phyloP scores from a whole-genome alignment of 2,113 vertebrate genomes.

The Bambusicola thoracicus region DNA sequence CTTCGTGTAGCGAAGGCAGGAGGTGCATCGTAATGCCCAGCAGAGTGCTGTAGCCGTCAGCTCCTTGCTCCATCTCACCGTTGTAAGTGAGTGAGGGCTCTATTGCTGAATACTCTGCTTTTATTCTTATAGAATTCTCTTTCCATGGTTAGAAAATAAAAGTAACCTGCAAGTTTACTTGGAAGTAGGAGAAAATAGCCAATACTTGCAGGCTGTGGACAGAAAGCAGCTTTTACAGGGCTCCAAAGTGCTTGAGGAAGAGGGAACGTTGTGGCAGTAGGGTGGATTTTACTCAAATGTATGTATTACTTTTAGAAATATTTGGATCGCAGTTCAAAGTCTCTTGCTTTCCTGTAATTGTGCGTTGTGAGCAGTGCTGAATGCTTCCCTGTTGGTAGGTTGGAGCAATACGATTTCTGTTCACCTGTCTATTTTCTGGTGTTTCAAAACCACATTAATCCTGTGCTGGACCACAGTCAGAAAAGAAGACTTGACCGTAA shows the following conservation, averaged over 20 bases:
- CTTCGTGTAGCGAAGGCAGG: neutral
- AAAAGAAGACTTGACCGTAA: neutral
- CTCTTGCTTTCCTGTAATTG: neutral
- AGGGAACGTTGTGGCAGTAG: neutral
- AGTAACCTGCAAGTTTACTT: neutral
- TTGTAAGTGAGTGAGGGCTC: neutral
- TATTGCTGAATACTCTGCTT: neutral
- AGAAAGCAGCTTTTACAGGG: neutral
- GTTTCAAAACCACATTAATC: neutral
- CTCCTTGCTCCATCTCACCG: neutral
- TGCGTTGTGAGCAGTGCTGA: neutral
- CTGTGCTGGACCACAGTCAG: neutral
- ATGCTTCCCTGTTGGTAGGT: neutral
- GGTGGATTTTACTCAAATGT: conserved; percentile 27
- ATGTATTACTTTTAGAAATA: conserved; percentile 17
- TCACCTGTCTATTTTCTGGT: neutral
- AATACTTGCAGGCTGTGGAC: neutral
- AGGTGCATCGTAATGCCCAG: neutral
- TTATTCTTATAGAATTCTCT: neutral
- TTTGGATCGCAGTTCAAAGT: conserved; percentile 37
- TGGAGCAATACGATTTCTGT: neutral
- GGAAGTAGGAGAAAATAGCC: neutral
- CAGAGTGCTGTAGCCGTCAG: neutral
- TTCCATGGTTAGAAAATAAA: neutral
- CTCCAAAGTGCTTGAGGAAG: neutral